Conservation (phyloP, 2,797 vertebrate genomes). For the Gephyroberyx darwinii region DNA sequence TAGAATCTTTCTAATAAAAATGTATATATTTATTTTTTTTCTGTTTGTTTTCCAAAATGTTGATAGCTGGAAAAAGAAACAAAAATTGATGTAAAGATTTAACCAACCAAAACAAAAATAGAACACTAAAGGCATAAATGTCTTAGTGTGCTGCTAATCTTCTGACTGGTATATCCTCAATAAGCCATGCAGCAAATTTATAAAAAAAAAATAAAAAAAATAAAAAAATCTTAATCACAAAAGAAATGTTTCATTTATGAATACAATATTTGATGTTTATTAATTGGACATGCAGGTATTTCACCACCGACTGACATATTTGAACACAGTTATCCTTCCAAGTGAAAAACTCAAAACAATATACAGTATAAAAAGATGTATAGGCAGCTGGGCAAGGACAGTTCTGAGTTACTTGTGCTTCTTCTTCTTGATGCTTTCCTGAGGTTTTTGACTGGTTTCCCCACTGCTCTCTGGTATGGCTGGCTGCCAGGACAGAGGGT, state of each 20-base stretch:
- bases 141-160: neutral
- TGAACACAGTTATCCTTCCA: constrained; percentile 38
- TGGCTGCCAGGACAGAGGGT: constrained; percentile 93
- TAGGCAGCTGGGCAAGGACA: neutral
- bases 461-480: constrained; percentile 80
- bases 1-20: constrained; percentile 63
- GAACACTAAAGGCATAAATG: neutral
- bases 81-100: neutral
- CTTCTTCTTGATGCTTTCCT: constrained; percentile 85
- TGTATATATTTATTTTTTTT: neutral
- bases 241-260: constrained; percentile 19
- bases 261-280: constrained; percentile 48
- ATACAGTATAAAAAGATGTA: constrained; percentile 51
- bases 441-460: constrained; percentile 89
- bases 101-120: neutral
- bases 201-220: too few relatives aligned
- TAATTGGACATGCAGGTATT: constrained; percentile 36
- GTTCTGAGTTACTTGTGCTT: constrained; percentile 81
- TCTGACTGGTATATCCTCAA: neutral
- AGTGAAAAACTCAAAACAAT: constrained; percentile 26
- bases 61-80: constrained; percentile 22
- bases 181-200: neutral
- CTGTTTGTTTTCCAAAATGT: constrained; percentile 1
- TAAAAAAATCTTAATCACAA: constrained; percentile 6
- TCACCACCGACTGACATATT: constrained; percentile 33